These are phyloP conservation scores for Lacanobia wlatinum DNA, from an alignment of 2,888 invertebrate species.

Conservation along the genomic window DNA sequence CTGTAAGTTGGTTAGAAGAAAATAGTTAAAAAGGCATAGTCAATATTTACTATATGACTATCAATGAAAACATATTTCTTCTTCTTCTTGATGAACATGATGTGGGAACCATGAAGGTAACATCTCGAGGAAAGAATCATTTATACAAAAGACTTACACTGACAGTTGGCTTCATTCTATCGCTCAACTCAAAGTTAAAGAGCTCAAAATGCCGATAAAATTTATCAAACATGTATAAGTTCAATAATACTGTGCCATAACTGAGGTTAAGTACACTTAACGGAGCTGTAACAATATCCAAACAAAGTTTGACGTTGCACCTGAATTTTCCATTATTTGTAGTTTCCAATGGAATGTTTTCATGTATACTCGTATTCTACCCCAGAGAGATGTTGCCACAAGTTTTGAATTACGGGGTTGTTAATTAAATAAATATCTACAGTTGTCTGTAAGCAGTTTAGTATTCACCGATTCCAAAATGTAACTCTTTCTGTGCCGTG, in stretches of 20 bases:
- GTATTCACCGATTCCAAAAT: not conserved
- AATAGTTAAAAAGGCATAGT: too few relatives aligned
- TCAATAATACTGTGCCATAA: constrained; percentile 11
- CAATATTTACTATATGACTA: too few relatives aligned
- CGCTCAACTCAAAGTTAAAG: too few relatives aligned
- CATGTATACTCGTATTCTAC: constrained; percentile 4
- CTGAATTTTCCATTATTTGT: constrained; percentile 26
- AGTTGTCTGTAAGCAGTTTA: not conserved
- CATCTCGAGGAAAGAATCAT: too few relatives aligned
- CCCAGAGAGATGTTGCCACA: not conserved
- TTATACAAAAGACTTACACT: too few relatives aligned
- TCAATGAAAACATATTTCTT: too few relatives aligned
- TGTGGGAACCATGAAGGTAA: too few relatives aligned
- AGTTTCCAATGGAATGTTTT: constrained; percentile 16
- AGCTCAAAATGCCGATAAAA: not conserved
- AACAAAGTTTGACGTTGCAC: constrained; percentile 39
- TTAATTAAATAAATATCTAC: not conserved
- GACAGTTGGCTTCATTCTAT: too few relatives aligned
- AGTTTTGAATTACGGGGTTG: not conserved
- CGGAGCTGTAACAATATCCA: constrained; percentile 25
- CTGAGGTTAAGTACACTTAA: constrained; percentile 17
- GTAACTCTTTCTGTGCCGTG: not conserved
- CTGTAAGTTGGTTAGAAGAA: not conserved
- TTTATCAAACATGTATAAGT: not conserved
- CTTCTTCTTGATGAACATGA: too few relatives aligned